These are phyloP conservation scores for Oncorhynchus masou DNA, from an alignment of 2,113 vertebrate species.

Conservation along the genomic window DNA sequence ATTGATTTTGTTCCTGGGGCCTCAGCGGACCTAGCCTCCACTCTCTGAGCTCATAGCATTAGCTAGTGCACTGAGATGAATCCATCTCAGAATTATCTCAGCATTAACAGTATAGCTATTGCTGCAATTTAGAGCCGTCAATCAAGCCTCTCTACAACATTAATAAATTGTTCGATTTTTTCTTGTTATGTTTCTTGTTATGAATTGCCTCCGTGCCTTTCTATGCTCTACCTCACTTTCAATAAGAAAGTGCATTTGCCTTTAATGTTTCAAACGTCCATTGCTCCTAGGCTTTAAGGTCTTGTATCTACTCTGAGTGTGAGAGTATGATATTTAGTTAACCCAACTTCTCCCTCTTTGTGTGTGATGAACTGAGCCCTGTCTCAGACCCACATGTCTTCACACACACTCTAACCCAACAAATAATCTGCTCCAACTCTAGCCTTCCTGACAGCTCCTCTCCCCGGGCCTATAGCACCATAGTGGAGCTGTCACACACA, in stretches of 20 bases:
- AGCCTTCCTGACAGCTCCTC: slow-evolving; percentile 30
- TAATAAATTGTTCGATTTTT: too few species aligned
- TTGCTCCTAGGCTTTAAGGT: neutral
- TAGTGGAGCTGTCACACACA: slow-evolving; percentile 44
- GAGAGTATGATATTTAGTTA: slow-evolving; percentile 5
- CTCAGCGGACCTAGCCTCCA: neutral
- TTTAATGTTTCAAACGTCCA: neutral
- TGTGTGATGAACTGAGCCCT: slow-evolving; percentile 9
- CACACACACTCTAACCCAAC: neutral
- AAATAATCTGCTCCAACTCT: slow-evolving; percentile 15
- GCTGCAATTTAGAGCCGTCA: neutral
- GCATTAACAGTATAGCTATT: neutral
- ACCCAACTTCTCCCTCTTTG: neutral
- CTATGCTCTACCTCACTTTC: neutral
- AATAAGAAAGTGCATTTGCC: neutral
- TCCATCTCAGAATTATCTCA: slow-evolving; percentile 19
- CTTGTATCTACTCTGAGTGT: neutral
- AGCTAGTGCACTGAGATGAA: slow-evolving; percentile 28
- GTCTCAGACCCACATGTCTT: slow-evolving; percentile 2
- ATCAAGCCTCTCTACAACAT: neutral
- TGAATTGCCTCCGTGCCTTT: neutral
- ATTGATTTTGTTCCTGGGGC: slow-evolving; percentile 57
- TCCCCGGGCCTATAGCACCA: slow-evolving; percentile 33
- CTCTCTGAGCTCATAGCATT: neutral
- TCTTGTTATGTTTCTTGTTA: neutral